Conservation (phyloP, 2,113 vertebrate genomes). For the Lampris megalopsis region DNA sequence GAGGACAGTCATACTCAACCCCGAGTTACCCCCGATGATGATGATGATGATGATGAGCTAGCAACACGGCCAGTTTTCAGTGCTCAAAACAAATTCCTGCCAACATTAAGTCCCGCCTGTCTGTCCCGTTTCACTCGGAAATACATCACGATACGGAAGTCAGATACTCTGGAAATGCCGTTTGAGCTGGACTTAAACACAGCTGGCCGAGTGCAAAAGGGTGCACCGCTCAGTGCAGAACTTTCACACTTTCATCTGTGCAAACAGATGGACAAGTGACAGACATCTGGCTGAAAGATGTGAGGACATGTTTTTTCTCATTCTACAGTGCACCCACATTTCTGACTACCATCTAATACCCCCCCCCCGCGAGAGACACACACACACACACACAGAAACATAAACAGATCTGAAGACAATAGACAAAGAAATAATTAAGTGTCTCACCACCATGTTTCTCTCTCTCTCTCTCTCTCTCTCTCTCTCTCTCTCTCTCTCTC, state of each 20-base stretch:
- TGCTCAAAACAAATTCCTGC: too few species aligned
- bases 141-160: too few species aligned
- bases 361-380: background rate
- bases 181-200: too few species aligned
- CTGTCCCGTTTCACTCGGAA: too few species aligned
- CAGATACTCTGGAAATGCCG: too few species aligned
- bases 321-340: conserved; percentile 25
- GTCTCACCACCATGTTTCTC: background rate
- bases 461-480: background rate
- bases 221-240: background rate
- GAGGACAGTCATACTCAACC: too few species aligned
- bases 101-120: too few species aligned
- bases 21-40: too few species aligned
- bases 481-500: conserved; percentile 3
- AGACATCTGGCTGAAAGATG: conserved; percentile 1
- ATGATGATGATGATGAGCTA: too few species aligned
- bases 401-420: conserved; percentile 53
- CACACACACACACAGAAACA: background rate
- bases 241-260: background rate
- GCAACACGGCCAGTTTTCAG: too few species aligned
- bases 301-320: conserved; percentile 33
- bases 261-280: too few species aligned
- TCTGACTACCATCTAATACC: background rate
- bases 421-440: conserved; percentile 47
- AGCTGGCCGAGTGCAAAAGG: too few species aligned